phyloP scores from a whole-genome alignment of 1,140 invertebrate species.

The Drosophila bocqueti region DNA sequence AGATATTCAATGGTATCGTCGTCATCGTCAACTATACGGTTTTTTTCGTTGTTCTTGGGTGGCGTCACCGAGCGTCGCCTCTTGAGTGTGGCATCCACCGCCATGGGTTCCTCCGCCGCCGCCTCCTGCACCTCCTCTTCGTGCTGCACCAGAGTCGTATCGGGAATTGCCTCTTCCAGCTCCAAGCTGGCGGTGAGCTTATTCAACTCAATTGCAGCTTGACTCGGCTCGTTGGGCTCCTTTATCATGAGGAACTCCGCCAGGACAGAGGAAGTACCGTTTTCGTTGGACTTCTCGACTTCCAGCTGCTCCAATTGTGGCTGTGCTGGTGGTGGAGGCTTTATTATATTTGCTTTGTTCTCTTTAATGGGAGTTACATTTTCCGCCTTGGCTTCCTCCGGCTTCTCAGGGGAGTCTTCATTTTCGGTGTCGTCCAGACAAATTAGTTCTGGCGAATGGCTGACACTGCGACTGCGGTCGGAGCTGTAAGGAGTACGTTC shows the following conservation, averaged over 20 bases:
- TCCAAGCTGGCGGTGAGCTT: conserved; percentile 18
- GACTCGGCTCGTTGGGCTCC: conserved; percentile 14
- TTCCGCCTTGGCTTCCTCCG: conserved; percentile 2
- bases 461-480: conserved; percentile 35
- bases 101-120: neutral
- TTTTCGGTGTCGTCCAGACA: conserved; percentile 73
- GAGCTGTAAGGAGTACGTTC: conserved; percentile 8
- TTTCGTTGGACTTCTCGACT: conserved; percentile 24
- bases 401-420: conserved; percentile 69
- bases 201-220: conserved; percentile 5
- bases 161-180: neutral
- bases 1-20: conserved; percentile 56
- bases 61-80: conserved; percentile 61
- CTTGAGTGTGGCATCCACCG: conserved; percentile 31
- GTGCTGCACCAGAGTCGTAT: conserved; percentile 1
- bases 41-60: conserved; percentile 23
- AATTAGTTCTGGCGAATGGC: conserved; percentile 59
- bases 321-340: conserved; percentile 3
- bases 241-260: conserved; percentile 64
- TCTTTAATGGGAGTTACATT: conserved; percentile 12
- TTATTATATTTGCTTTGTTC: neutral
- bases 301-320: conserved; percentile 11
- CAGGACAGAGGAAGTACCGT: conserved; percentile 44
- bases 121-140: neutral
- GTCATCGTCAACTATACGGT: conserved; percentile 8